phyloP scores from a whole-genome alignment of 2,797 vertebrate species.

The Bovichtus diacanthus region DNA sequence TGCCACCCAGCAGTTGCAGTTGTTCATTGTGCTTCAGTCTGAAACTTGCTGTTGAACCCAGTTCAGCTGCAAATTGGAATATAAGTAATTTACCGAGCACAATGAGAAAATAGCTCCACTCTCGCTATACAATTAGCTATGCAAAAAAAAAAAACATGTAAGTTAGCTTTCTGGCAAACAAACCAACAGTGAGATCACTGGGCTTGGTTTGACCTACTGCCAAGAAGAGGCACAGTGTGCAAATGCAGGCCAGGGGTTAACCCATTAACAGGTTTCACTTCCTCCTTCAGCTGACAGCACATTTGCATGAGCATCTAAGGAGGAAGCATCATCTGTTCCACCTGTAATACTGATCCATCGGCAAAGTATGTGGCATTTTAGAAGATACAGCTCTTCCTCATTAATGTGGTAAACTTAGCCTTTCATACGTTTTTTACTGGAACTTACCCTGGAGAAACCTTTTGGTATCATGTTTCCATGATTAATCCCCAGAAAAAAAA shows the following conservation, averaged over 20 bases:
- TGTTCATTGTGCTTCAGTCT: slow-evolving; percentile 20
- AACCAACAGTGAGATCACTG: slow-evolving; percentile 31
- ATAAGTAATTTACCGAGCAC: not conserved
- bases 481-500: slow-evolving; percentile 28
- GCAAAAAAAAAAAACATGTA: slow-evolving; percentile 51
- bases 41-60: slow-evolving; percentile 20
- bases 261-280: slow-evolving; percentile 61
- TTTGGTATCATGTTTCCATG: slow-evolving; percentile 7
- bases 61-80: slow-evolving; percentile 23
- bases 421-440: not conserved
- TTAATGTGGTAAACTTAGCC: slow-evolving; percentile 17
- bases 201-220: not conserved
- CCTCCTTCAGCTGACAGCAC: slow-evolving; percentile 60
- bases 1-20: slow-evolving; percentile 27
- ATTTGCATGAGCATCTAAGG: slow-evolving; percentile 71
- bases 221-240: slow-evolving; percentile 19
- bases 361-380: not conserved
- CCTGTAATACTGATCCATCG: slow-evolving; percentile 42
- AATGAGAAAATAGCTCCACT: not conserved
- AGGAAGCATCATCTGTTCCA: slow-evolving; percentile 44
- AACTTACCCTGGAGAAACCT: slow-evolving; percentile 1
- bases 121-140: slow-evolving; percentile 23
- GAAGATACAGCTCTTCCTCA: slow-evolving; percentile 39
- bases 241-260: slow-evolving; percentile 45
- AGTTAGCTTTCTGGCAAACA: slow-evolving; percentile 18